A percentile compares a stretch with the other conserved stretches of the same genome.
These are phyloP conservation scores for Grallaria varia DNA, from an alignment of 2,113 vertebrate genomes.

Conservation along the genomic window DNA sequence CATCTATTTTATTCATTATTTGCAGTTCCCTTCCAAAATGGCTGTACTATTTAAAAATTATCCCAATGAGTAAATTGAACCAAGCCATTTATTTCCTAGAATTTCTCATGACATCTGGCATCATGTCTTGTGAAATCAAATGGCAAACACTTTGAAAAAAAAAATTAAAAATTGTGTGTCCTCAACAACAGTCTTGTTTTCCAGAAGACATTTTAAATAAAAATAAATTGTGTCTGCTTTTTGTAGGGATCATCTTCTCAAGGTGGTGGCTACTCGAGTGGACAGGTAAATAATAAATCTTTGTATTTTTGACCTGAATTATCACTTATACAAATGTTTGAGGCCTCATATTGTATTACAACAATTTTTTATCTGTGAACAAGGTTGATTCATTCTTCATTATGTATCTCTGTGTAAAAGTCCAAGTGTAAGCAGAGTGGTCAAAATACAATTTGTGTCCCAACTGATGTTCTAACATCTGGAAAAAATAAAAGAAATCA, in stretches of 20 bases:
- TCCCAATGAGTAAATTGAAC: background rate
- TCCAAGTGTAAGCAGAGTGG: background rate
- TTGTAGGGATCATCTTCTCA: constrained; percentile 53
- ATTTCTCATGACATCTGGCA: background rate
- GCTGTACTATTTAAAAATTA: background rate
- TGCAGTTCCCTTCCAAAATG: constrained; percentile 14
- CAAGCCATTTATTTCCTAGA: background rate
- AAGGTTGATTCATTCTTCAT: background rate
- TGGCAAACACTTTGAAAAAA: background rate
- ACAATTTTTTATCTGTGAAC: background rate
- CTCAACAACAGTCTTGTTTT: background rate
- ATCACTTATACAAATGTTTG: background rate
- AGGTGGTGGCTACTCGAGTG: constrained; percentile 26
- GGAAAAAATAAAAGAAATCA: background rate
- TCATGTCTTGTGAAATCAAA: background rate
- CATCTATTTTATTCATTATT: constrained; percentile 58
- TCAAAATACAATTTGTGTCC: background rate
- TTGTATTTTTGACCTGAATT: background rate
- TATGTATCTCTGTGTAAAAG: background rate
- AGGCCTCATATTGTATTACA: background rate
- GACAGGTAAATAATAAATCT: constrained; percentile 13
- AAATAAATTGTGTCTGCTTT: background rate
- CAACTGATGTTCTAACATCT: background rate
- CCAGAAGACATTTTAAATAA: background rate
- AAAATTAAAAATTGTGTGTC: background rate